A percentile compares a stretch with the other conserved stretches of the same genome.
Conservation (phyloP, 1,140 invertebrate species). For the Penaeus indicus region DNA sequence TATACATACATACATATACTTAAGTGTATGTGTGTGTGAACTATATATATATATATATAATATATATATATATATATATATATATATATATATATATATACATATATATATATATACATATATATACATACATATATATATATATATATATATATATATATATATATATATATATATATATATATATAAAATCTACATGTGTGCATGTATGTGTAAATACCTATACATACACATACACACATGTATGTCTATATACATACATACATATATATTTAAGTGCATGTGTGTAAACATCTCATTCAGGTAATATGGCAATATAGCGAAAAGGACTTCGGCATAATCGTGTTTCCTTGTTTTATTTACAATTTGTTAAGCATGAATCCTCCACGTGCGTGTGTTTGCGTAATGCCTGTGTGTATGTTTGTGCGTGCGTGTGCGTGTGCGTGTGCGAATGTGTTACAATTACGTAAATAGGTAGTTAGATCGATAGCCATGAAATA, state of each 20-base stretch:
- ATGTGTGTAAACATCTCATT: background rate
- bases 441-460: background rate
- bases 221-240: constrained; percentile 5
- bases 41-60: background rate
- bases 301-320: no score
- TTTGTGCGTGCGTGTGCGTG: constrained; percentile 23
- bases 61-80: constrained; percentile 4
- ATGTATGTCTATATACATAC: background rate
- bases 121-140: constrained; percentile 18
- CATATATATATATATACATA: background rate
- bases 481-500: no score
- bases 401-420: background rate
- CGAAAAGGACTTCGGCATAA: no score
- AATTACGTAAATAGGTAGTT: no score
- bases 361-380: no score
- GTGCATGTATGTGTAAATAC: no score
- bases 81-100: background rate
- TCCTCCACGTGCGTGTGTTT: background rate
- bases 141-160: background rate
- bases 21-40: no score
- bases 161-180: background rate
- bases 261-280: background rate
- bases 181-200: background rate
- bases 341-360: no score
- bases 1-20: no score